phyloP scores from a whole-genome alignment of 2,113 vertebrate genomes.

The Cygnus atratus region DNA sequence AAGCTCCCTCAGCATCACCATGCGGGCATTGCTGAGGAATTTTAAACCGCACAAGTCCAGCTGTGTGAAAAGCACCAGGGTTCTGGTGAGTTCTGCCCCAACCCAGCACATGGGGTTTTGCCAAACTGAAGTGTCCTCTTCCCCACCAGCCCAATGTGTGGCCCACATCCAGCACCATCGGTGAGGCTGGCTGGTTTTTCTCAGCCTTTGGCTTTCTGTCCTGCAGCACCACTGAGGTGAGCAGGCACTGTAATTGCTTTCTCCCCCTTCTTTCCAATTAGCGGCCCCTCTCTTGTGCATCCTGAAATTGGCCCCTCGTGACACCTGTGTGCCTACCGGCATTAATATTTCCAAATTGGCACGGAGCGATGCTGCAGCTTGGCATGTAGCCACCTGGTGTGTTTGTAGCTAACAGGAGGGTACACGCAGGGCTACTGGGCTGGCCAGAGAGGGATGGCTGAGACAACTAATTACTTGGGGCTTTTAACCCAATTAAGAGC shows the following conservation, averaged over 20 bases:
- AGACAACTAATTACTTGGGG: slow-evolving; percentile 28
- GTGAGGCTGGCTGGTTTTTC: background rate
- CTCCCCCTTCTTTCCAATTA: slow-evolving; percentile 3
- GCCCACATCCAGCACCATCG: background rate
- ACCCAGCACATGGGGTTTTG: background rate
- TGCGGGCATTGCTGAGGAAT: background rate
- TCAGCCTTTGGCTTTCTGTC: background rate
- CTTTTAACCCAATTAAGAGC: slow-evolving; percentile 52
- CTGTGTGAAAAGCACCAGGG: background rate
- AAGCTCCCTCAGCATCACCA: background rate
- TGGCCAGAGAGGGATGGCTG: background rate
- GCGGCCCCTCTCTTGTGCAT: background rate
- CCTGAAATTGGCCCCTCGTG: slow-evolving; percentile 1
- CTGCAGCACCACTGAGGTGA: background rate
- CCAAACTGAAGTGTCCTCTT: background rate
- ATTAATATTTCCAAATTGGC: background rate
- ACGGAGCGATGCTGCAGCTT: background rate
- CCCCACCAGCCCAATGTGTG: background rate
- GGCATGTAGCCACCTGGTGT: background rate
- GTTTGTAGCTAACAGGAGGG: background rate
- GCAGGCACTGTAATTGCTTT: background rate
- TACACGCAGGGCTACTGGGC: rapidly evolving
- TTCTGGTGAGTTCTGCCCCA: background rate
- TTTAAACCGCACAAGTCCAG: background rate
- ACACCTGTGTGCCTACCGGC: background rate